phyloP scores from a whole-genome alignment of 2,888 invertebrate species.

The Drosophila lutescens region DNA sequence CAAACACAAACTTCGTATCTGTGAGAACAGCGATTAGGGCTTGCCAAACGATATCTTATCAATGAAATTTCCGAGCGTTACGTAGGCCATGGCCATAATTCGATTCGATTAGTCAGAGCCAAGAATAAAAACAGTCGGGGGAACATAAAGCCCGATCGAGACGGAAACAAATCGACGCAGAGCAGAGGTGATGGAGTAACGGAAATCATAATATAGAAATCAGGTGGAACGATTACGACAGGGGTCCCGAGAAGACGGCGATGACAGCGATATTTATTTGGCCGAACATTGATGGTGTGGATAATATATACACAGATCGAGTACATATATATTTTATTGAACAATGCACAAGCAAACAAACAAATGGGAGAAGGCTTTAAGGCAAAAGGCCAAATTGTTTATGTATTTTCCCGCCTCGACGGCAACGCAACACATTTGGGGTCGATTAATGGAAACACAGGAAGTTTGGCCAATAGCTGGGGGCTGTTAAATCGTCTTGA shows the following conservation, averaged over 20 bases:
- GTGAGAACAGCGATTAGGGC: slow-evolving; percentile 35
- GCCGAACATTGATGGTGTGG: slow-evolving; percentile 27
- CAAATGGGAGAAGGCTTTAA: slow-evolving; percentile 33
- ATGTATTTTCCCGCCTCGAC: slow-evolving; percentile 47
- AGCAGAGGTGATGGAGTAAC: slow-evolving; percentile 31
- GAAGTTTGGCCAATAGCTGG: slow-evolving; percentile 58
- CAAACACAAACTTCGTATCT: neutral
- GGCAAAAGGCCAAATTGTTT: slow-evolving; percentile 56
- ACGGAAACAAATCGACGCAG: slow-evolving; percentile 27
- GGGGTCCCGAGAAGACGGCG: slow-evolving; percentile 21
- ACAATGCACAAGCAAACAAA: slow-evolving; percentile 58
- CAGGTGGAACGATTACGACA: slow-evolving; percentile 47
- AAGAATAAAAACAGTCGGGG: slow-evolving; percentile 31
- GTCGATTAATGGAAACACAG: slow-evolving; percentile 69
- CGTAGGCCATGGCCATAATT: slow-evolving; percentile 43
- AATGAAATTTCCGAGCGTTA: slow-evolving; percentile 42
- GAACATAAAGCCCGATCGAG: no score
- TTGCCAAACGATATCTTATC: slow-evolving; percentile 63
- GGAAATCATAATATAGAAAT: slow-evolving; percentile 38
- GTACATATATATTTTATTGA: slow-evolving; percentile 44
- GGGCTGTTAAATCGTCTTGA: slow-evolving; percentile 9
- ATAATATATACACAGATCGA: slow-evolving; percentile 19
- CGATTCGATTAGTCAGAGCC: slow-evolving; percentile 64
- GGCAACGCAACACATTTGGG: slow-evolving; percentile 47
- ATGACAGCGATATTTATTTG: slow-evolving; percentile 62